Conservation (phyloP, 1,140 invertebrate species). For the Parasteatoda tepidariorum region DNA sequence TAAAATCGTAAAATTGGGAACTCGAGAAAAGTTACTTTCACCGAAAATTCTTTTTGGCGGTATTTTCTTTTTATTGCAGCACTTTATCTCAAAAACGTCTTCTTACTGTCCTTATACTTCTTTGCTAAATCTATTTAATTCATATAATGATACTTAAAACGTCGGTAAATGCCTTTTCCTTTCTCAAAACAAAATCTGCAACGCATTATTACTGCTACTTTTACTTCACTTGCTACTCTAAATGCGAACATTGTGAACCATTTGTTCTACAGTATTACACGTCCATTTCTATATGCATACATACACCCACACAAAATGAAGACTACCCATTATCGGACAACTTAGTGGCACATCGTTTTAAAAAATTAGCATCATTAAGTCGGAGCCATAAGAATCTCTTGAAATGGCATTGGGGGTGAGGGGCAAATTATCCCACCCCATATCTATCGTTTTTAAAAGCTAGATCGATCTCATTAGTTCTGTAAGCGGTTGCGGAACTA, state of each 20-base stretch:
- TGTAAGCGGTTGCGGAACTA: neutral
- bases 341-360: slow-evolving; percentile 46
- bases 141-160: no score
- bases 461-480: slow-evolving; percentile 54
- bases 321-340: slow-evolving; percentile 42
- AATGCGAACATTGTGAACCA: neutral
- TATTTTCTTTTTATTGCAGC: no score
- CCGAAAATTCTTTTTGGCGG: no score
- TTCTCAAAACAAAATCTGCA: no score
- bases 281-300: neutral
- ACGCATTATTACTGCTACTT: no score
- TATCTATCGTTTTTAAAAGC: slow-evolving; percentile 43
- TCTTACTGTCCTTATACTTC: no score
- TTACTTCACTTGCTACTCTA: no score
- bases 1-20: no score
- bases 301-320: neutral
- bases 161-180: no score
- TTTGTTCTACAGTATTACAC: neutral
- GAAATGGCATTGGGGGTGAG: slow-evolving; percentile 15
- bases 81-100: no score
- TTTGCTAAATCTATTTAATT: no score
- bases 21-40: no score
- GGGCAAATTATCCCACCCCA: neutral
- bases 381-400: slow-evolving; percentile 43
- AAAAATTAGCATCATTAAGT: slow-evolving; percentile 58